Conservation (phyloP, 2,113 vertebrate genomes). For the Ophiodon elongatus region DNA sequence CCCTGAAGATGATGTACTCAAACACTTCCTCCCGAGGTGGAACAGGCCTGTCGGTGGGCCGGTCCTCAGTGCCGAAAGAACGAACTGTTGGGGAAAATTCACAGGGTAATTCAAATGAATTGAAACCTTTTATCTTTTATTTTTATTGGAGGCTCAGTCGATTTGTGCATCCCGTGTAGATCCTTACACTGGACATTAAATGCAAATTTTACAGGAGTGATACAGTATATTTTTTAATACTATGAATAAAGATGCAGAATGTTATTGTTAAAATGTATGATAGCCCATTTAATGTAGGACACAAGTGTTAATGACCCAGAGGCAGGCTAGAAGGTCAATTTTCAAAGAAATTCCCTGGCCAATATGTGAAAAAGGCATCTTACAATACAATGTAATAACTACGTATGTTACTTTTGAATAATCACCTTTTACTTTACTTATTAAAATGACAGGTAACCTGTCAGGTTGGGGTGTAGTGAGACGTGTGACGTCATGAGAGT, state of each 20-base stretch:
- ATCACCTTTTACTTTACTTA: background rate
- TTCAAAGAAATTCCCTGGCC: background rate
- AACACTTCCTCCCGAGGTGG: slow-evolving; percentile 97
- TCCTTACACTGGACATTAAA: background rate
- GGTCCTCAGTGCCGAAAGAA: slow-evolving; percentile 97
- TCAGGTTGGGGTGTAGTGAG: no score
- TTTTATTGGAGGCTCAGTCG: background rate
- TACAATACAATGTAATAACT: background rate
- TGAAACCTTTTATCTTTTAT: background rate
- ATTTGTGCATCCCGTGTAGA: background rate
- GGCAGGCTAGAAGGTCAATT: no score
- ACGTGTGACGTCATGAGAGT: background rate
- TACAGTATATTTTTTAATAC: background rate
- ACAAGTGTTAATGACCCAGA: background rate
- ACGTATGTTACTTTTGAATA: background rate
- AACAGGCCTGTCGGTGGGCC: slow-evolving; percentile 96
- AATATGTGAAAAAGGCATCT: background rate
- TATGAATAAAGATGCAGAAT: background rate
- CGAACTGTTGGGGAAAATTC: slow-evolving; percentile 82
- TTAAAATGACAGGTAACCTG: background rate
- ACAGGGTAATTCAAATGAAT: background rate
- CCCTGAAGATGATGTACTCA: slow-evolving; percentile 98
- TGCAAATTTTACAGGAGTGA: background rate
- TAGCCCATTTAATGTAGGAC: background rate
- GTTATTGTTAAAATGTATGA: background rate